Conservation (phyloP, 1,140 invertebrate genomes). For the Brachionus calyciflorus region DNA sequence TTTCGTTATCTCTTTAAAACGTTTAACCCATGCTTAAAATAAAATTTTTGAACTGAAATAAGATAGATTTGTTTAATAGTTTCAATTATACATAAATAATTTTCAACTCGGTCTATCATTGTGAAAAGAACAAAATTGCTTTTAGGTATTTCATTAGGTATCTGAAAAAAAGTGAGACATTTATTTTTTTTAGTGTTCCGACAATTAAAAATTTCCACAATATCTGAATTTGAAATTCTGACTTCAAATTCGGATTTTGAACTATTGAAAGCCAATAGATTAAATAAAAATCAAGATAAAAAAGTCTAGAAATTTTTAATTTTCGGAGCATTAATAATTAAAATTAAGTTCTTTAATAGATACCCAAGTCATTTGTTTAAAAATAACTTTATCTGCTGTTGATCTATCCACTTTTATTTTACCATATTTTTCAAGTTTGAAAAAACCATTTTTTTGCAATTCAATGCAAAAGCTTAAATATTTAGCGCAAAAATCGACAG, state of each 20-base stretch:
- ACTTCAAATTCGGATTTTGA: too few relatives aligned
- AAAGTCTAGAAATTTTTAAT: too few relatives aligned
- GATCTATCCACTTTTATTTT: background rate
- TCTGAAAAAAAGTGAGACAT: too few relatives aligned
- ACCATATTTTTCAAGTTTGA: background rate
- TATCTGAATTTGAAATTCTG: too few relatives aligned
- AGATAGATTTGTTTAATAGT: too few relatives aligned
- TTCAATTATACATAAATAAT: background rate
- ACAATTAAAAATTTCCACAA: too few relatives aligned
- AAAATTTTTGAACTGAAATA: too few relatives aligned
- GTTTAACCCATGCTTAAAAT: conserved; percentile 27
- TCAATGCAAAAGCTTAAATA: conserved; percentile 19
- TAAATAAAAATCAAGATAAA: too few relatives aligned
- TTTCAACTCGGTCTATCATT: conserved; percentile 25
- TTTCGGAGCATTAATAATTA: too few relatives aligned
- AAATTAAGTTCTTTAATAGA: too few relatives aligned
- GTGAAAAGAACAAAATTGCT: conserved; percentile 16
- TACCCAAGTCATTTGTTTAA: conserved; percentile 46
- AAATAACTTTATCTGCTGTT: background rate
- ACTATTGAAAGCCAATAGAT: too few relatives aligned
- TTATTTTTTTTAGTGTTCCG: too few relatives aligned
- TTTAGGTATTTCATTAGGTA: conserved; percentile 44
- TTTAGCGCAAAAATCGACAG: conserved; percentile 36
- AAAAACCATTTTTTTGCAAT: background rate
- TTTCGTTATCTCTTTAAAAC: conserved; percentile 16